phyloP scores from a whole-genome alignment of 2,888 invertebrate species.

The Polydrusus tereticollis region DNA sequence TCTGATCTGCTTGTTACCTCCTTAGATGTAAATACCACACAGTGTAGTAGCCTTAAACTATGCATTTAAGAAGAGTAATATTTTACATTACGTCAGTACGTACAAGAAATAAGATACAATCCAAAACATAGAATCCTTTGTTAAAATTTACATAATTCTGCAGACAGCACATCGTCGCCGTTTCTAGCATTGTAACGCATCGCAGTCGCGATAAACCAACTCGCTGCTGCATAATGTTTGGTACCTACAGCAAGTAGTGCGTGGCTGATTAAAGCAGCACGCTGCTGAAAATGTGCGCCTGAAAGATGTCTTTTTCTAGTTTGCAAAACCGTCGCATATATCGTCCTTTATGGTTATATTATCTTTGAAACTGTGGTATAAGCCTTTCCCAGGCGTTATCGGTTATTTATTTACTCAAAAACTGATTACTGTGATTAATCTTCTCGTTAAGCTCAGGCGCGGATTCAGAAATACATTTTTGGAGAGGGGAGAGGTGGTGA shows the following conservation, averaged over 20 bases:
- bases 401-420: too few species aligned
- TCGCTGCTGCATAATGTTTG: slow-evolving; percentile 33
- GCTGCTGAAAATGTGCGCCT: slow-evolving; percentile 19
- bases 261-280: slow-evolving; percentile 43
- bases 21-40: background rate
- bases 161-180: slow-evolving; percentile 9
- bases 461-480: too few species aligned
- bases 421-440: too few species aligned
- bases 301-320: slow-evolving; percentile 39
- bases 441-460: too few species aligned
- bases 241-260: slow-evolving; percentile 32
- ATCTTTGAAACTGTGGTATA: too few species aligned
- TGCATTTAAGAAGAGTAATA: background rate
- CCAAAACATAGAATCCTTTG: slow-evolving; percentile 27
- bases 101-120: slow-evolving; percentile 25
- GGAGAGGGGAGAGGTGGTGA: too few species aligned
- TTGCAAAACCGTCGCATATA: background rate
- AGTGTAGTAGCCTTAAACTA: background rate
- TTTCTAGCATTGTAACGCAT: slow-evolving; percentile 35
- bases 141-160: slow-evolving; percentile 34
- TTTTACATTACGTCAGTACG: background rate
- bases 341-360: background rate
- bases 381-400: too few species aligned
- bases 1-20: too few species aligned
- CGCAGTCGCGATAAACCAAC: slow-evolving; percentile 23